Evolutionary conservation across 1,140 invertebrate species (phyloP), one percentile per base, ranked within the genome.

Genomic region (Lethocerus indicus): DNA sequence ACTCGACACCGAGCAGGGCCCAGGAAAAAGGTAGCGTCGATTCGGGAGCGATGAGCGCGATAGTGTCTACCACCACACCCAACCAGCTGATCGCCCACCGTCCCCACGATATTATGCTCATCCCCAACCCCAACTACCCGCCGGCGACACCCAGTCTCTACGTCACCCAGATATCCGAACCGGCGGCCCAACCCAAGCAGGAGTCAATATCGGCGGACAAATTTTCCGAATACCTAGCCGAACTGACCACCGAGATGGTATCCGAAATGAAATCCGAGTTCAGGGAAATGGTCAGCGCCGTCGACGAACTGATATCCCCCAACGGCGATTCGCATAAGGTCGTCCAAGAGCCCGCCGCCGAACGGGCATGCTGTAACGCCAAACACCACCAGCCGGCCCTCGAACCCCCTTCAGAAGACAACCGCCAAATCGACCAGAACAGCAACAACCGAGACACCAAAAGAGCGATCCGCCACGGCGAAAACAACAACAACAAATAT

Each of bases 181-280:
- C 24, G 37, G 37, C 24, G 3, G 37, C 37, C 9, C 7, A 21
- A 14, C 37, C 37, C 12, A 40, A 40, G 21, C 37, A 40, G 37
- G 37, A n/a, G n/a, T 39, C 79, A 1, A 75, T 81, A 36, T 80
- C 77, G 9, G 76, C 78, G 0, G 74, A 75, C 56, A 75, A 80
- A 56, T 77, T 83, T 36, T 77, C 79, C 0, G 77, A 82, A 57
- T 82, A 81, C 59, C 61, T 83, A 9, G 79, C 81, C 69, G 79
- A 79, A 55, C 76, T 81, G 56, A 82, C 80, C 0, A 76, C 73
- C 57, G 79, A 81, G 59, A 81, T 84, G 74, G 79, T 79, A 14
- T 80, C 78, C 50, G 80, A 83, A 64, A 74, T 84, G 9, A 84
- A 82, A 60, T 76, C 78, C 14, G 80, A 84, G 60, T 80, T 83